Conservation (phyloP, 2,888 invertebrate genomes). For the Monopis laevigella region DNA sequence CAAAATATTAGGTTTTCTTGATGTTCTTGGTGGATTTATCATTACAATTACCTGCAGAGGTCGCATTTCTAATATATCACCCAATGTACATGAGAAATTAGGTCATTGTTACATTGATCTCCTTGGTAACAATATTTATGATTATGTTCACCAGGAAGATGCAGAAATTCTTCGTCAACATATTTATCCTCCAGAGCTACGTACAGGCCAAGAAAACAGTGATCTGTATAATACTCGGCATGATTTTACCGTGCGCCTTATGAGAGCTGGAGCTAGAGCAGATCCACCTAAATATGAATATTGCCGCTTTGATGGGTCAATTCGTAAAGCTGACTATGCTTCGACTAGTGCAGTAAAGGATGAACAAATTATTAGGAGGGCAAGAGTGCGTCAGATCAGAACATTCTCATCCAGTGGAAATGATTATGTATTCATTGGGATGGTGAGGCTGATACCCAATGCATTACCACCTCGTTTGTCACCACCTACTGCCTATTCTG, state of each 20-base stretch:
- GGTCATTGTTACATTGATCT: conserved; percentile 91
- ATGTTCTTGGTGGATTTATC: conserved; percentile 81
- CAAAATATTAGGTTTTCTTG: conserved; percentile 70
- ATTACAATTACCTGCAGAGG: conserved; percentile 82
- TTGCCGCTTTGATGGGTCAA: conserved; percentile 74
- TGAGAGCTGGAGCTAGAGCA: conserved; percentile 75
- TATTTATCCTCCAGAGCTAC: conserved; percentile 67
- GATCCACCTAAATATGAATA: conserved; percentile 77
- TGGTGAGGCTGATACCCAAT: conserved; percentile 72
- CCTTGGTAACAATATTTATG: conserved; percentile 87
- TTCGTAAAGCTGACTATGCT: conserved; percentile 67
- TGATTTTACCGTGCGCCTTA: conserved; percentile 67
- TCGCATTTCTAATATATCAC: conserved; percentile 86
- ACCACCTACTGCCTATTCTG: conserved; percentile 75
- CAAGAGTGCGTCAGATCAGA: conserved; percentile 58
- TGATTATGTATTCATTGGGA: conserved; percentile 75
- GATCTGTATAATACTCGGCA: conserved; percentile 54
- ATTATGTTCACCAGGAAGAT: conserved; percentile 86
- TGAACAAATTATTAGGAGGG: conserved; percentile 57
- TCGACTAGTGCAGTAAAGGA: conserved; percentile 59
- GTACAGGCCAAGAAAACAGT: conserved; percentile 36
- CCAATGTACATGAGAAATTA: conserved; percentile 83
- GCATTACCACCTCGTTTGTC: conserved; percentile 69
- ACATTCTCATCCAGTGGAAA: conserved; percentile 68
- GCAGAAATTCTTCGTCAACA: conserved; percentile 77